These are phyloP conservation scores for Himalopsyche japonica DNA, from an alignment of 2,888 invertebrate species.

Conservation along the genomic window DNA sequence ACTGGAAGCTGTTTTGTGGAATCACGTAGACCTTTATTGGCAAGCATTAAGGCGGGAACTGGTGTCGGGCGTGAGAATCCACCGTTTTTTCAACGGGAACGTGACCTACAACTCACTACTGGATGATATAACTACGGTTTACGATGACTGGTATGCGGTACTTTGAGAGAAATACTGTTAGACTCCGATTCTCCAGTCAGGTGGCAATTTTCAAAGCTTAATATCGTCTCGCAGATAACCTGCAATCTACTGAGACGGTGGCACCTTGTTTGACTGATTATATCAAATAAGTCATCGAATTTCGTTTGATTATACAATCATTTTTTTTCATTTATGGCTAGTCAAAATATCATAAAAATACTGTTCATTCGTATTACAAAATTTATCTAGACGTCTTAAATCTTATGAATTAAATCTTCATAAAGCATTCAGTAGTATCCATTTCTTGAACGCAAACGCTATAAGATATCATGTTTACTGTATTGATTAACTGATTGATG, in stretches of 20 bases:
- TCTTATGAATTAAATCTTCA: no score
- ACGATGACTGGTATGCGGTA: neutral
- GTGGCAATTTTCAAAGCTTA: neutral
- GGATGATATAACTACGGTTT: neutral
- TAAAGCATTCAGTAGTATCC: no score
- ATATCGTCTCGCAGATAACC: neutral
- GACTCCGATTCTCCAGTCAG: neutral
- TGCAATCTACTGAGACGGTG: neutral
- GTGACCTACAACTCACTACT: neutral
- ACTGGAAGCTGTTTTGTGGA: neutral
- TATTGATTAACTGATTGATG: no score
- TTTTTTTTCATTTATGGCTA: no score
- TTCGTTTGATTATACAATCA: no score
- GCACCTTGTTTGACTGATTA: neutral
- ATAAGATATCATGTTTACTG: no score
- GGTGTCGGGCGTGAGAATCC: neutral
- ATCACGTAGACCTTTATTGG: conserved; percentile 27
- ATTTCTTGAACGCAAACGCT: no score
- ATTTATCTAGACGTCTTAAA: no score
- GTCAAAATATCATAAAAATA: no score
- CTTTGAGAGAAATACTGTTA: neutral
- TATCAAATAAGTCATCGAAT: no score
- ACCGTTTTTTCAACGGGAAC: neutral
- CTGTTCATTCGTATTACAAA: no score
- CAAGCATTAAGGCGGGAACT: conserved; percentile 13